Percentiles rank a stretch among this genome's conserved stretches.
These are phyloP conservation scores for Tolypeutes matacus DNA, from an alignment of 2,797 vertebrate species.

Conservation along the genomic window DNA sequence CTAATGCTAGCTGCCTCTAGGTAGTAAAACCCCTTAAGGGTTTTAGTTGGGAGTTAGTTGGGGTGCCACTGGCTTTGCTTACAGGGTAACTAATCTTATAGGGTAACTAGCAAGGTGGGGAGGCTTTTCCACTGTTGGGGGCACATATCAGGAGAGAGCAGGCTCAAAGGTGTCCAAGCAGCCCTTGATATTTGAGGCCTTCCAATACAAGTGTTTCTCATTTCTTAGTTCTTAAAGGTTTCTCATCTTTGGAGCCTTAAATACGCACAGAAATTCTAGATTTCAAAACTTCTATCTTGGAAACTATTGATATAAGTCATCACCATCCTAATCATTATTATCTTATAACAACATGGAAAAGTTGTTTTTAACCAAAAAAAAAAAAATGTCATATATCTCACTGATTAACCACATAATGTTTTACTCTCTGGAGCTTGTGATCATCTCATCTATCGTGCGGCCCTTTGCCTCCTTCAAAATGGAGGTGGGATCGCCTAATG, in stretches of 20 bases:
- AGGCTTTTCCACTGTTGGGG: no score
- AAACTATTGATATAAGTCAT: not conserved
- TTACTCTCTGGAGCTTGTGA: no score
- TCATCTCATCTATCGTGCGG: accelerated
- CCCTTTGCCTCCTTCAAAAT: not conserved
- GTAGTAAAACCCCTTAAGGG: no score
- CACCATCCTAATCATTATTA: not conserved
- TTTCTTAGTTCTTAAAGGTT: not conserved
- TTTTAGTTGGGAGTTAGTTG: no score
- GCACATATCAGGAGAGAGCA: no score
- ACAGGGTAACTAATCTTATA: no score
- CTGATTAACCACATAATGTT: not conserved
- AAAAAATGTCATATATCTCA: not conserved
- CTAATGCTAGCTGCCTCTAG: not conserved
- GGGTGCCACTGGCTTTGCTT: no score
- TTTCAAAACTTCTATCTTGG: not conserved
- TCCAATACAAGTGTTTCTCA: not conserved
- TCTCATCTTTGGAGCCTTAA: constrained; percentile 12
- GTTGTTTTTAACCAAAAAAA: not conserved
- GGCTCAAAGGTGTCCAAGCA: no score
- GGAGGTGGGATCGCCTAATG: not conserved
- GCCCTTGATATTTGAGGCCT: no score
- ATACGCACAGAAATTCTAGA: not conserved
- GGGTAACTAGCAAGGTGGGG: no score
- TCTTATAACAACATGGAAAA: not conserved